Base-by-base conservation (phyloP, 1,140 invertebrate genomes). In the Papilio polyxenes region DNA sequence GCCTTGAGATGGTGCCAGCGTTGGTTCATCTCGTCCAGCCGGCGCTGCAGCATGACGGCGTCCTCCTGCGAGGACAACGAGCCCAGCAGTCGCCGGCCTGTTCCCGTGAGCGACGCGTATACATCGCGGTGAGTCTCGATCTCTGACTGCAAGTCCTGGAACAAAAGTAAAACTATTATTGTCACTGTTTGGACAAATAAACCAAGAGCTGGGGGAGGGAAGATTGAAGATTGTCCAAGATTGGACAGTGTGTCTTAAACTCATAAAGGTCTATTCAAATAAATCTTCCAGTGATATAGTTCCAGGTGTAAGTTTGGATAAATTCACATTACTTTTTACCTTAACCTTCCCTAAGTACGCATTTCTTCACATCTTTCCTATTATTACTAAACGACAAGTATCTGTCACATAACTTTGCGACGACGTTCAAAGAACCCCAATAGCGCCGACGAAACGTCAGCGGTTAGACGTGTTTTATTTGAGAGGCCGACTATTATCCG, bases 1-100 rank as follows among this genome's bases (percentile, higher is more conserved):
- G 97, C 96, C 94, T 98, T 98, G 56, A 99, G 96, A 92, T 97
- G 97, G 92, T 99, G 98, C 98, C 98, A 99, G 90, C 98, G 95
- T 90, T 98, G 97, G 95, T 99, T 99, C 98, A 99, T 99, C 95
- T 99, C 98, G 94, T 99, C 98, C 78, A 99, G 96, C 83, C 98
- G 96, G 82, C 97, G 95, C 94, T 99, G 98, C 85, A 99, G 96
- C 96, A 98, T 98, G 87, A 98, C 97, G 37, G 98, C 98, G 94
- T 99, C 98, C 94, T 98, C 98, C 91, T 98, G 97, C 81, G 96
- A 97, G 65, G 97, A 97, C 82, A 98, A 95, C 78, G 97, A 97
- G 88, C 97, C 97, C 87, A 98, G 95, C 75, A 98, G 95, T 90
- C 98, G 97, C 82, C 97, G 96, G 82, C 98, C 98, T 15, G 98